phyloP scores from a whole-genome alignment of 2,797 vertebrate species.

The Falco columbarius region DNA sequence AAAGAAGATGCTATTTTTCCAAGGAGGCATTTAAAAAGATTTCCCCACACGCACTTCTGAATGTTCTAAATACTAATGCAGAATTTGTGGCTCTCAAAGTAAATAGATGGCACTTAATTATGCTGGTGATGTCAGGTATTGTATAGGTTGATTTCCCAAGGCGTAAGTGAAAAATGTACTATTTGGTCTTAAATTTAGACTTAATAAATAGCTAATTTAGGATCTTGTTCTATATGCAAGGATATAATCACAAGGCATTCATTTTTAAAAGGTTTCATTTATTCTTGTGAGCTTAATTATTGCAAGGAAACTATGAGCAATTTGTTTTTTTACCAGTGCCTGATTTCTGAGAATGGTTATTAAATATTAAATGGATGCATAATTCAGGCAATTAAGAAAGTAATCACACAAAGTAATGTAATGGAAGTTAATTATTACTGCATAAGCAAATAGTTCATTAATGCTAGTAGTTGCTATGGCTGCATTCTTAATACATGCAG shows the following conservation, averaged over 20 bases:
- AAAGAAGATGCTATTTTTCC: constrained; percentile 59
- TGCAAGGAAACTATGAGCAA: constrained; percentile 96
- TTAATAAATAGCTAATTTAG: constrained; percentile 99
- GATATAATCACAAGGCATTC: constrained; percentile 98
- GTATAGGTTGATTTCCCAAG: constrained; percentile 94
- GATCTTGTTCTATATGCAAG: constrained; percentile 91
- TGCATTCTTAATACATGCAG: constrained; percentile 97
- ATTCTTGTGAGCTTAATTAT: constrained; percentile 99
- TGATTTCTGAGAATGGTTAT: constrained; percentile 99
- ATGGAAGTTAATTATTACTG: constrained; percentile 99
- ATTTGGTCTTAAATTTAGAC: constrained; percentile 93
- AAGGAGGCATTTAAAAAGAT: constrained; percentile 42
- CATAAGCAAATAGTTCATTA: constrained; percentile 99
- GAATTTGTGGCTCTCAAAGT: constrained; percentile 76
- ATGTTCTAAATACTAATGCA: constrained; percentile 77
- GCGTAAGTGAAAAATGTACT: constrained; percentile 90
- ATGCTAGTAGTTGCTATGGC: constrained; percentile 99
- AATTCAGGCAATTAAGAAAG: constrained; percentile 99
- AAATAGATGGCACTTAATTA: constrained; percentile 81
- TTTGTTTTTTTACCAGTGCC: constrained; percentile 99
- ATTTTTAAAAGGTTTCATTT: constrained; percentile 98
- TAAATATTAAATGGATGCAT: constrained; percentile 99
- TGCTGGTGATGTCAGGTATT: constrained; percentile 80
- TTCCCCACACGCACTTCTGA: constrained; percentile 44
- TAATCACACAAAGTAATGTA: constrained; percentile 99